These are phyloP conservation scores for Rhaphigaster nebulosa DNA, from an alignment of 2,888 invertebrate genomes.

Conservation along the genomic window DNA sequence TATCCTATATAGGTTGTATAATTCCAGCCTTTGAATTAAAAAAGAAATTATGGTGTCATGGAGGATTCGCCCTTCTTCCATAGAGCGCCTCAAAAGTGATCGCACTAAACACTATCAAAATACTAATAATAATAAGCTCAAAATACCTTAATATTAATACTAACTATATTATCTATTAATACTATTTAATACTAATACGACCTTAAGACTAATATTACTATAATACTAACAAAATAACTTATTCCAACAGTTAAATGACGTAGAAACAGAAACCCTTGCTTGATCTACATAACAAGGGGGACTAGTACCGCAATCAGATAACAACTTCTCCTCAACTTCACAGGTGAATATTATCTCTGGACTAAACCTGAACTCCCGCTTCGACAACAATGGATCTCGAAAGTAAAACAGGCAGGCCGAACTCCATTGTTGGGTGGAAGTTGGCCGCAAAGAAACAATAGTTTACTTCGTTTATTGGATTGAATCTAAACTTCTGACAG, in stretches of 20 bases:
- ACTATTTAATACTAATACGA: too few relatives aligned
- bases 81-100: too few relatives aligned
- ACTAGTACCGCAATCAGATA: not conserved
- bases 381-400: not conserved
- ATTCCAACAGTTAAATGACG: not conserved
- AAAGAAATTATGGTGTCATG: too few relatives aligned
- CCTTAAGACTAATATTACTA: too few relatives aligned
- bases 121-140: too few relatives aligned
- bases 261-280: not conserved
- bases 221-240: too few relatives aligned
- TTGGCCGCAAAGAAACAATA: slow-evolving; percentile 18
- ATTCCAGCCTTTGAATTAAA: too few relatives aligned
- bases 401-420: not conserved
- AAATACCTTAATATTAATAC: too few relatives aligned
- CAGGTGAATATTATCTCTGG: slow-evolving; percentile 17
- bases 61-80: too few relatives aligned
- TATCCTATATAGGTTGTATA: too few relatives aligned
- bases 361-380: not conserved
- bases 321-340: not conserved
- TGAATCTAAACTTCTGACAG: slow-evolving; percentile 10
- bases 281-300: not conserved
- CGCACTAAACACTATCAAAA: too few relatives aligned
- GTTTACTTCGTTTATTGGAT: slow-evolving; percentile 32
- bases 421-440: not conserved
- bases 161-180: too few relatives aligned